Evolutionary conservation across 2,888 invertebrate species (phyloP), one percentile per base, ranked within the genome.

Genomic region (Stenodera caucasica): DNA sequence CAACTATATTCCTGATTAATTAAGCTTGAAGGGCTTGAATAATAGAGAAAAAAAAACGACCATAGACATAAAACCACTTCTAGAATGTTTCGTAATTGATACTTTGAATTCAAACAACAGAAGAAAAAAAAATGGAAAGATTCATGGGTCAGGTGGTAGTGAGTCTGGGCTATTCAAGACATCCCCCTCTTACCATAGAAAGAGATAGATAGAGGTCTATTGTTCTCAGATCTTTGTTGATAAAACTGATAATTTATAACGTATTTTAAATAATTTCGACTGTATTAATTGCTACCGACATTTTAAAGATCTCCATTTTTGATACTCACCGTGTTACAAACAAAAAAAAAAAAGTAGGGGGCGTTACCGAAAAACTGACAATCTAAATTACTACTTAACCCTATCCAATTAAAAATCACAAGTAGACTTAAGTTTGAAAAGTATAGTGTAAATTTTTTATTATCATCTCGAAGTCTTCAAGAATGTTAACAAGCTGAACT

Each of bases 221-320:
- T 77, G 75, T 77, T 74, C 73, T 69, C 62, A 30, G 29, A 58
- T 37, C 66, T 63, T 67, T 67, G 66, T 55, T 70, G 76, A 75
- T 76, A n/a, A n/a, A 75, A 71, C 66, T 52, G 61, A 69, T 66
- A 71, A 76, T 77, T 76, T 77, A 77, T 73, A 70, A 70, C 68
- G 66, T 62, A 72, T 74, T 73, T 72, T 70, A 74, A 72, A 73
- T 73, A 72, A 74, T 75, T 73, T 72, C 70, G 68, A 68, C 69
- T 68, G 70, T 70, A 70, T 72, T 73, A 72, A 72, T 72, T 72
- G 72, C 71, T 68, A 68, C 71, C 68, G 67, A 71, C 69, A 64
- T 67, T 61, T 67, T 62, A n/a, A 56, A 64, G 67, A 66, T 65
- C 65, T 63, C 50, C 57, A 60, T 66, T 68, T 65, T 62, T n/a